Evolutionary conservation across 1,140 invertebrate species (phyloP).

Genomic region (Monochamus saltuarius): DNA sequence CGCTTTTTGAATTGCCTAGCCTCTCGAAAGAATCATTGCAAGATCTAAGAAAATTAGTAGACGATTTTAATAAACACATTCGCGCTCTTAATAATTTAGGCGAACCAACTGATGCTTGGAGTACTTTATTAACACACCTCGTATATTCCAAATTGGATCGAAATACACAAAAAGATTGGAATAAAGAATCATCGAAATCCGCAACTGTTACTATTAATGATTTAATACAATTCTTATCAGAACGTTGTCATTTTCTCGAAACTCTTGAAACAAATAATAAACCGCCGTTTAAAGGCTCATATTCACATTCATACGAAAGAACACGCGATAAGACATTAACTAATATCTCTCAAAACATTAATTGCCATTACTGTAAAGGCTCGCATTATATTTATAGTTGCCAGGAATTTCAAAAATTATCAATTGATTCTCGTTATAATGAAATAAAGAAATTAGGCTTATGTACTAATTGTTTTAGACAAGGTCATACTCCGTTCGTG

Average conservation of each 20-base stretch:
- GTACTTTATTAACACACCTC: slow-evolving; percentile 3
- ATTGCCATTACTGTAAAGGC: too few relatives aligned
- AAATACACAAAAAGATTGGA: not conserved
- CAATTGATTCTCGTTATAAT: not conserved
- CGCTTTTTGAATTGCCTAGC: slow-evolving; percentile 9
- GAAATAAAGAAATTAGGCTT: not conserved
- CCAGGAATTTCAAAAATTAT: not conserved
- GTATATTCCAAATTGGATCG: slow-evolving; percentile 4
- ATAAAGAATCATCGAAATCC: not conserved
- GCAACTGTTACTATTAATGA: not conserved
- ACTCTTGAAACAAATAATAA: not conserved
- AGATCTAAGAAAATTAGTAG: not conserved
- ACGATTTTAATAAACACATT: not conserved
- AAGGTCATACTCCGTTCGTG: not conserved
- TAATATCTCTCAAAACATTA: too few relatives aligned
- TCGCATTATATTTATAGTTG: not conserved
- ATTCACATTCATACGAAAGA: too few relatives aligned
- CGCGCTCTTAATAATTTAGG: slow-evolving; percentile 2
- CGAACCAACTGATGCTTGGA: not conserved
- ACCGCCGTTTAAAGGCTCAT: not conserved
- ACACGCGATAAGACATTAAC: too few relatives aligned
- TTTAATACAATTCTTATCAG: not conserved
- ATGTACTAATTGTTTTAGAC: slow-evolving; percentile 1
- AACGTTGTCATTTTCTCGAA: not conserved
- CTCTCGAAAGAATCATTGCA: slow-evolving; percentile 3